phyloP scores from a whole-genome alignment of 2,888 invertebrate genomes.

The Pegoplata infirma region DNA sequence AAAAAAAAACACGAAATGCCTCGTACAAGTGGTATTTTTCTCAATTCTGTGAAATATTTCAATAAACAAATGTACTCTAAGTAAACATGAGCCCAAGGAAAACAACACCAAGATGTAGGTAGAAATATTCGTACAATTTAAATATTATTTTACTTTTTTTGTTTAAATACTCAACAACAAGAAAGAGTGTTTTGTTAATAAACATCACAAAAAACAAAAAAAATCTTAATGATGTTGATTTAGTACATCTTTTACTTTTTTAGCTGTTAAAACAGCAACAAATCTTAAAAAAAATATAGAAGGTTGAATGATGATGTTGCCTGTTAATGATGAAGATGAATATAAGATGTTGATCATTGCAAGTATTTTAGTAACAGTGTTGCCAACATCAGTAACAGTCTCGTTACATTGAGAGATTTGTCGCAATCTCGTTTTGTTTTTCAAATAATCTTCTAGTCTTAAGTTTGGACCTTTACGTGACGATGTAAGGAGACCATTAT shows the following conservation, averaged over 20 bases:
- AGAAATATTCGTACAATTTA: neutral
- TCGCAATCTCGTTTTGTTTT: no score
- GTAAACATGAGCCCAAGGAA: neutral
- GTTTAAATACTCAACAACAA: neutral
- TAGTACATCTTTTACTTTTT: neutral
- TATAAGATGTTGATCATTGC: neutral
- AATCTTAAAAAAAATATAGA: neutral
- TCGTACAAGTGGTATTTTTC: neutral
- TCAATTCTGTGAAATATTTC: neutral
- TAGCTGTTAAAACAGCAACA: neutral
- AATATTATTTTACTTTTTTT: neutral
- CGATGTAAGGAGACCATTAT: no score
- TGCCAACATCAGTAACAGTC: no score
- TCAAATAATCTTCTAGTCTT: no score
- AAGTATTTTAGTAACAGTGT: no score
- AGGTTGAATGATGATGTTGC: neutral
- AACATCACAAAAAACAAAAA: no score
- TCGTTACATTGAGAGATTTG: no score
- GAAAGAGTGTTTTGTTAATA: neutral
- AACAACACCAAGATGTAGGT: neutral
- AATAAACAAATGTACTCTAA: neutral
- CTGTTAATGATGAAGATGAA: neutral
- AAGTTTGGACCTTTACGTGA: no score
- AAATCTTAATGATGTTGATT: constrained; percentile 8
- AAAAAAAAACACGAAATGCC: neutral